Evolutionary conservation across 2,888 invertebrate genomes (phyloP).

Genomic region (Anthrax anthrax): DNA sequence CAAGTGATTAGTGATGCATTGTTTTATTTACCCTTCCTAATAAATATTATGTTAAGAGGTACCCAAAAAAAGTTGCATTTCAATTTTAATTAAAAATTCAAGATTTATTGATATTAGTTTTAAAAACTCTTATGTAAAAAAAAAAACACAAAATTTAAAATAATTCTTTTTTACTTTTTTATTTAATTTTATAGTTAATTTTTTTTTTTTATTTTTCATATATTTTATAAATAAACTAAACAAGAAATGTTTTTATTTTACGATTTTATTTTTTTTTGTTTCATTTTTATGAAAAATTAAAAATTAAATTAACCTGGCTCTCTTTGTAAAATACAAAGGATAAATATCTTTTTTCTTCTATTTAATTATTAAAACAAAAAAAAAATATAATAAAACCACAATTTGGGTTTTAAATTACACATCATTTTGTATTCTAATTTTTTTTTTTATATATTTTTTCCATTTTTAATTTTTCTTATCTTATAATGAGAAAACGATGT

Average conservation of each 20-base stretch:
- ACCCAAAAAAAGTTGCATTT: too few relatives aligned
- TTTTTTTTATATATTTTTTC: conserved; percentile 1
- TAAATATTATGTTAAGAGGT: too few relatives aligned
- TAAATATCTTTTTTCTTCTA: neutral
- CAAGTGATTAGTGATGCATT: too few relatives aligned
- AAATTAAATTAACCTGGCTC: conserved; percentile 9
- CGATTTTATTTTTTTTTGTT: conserved; percentile 7
- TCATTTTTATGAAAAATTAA: conserved; percentile 4
- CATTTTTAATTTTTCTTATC: neutral
- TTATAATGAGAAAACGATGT: too few relatives aligned
- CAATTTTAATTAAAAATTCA: too few relatives aligned
- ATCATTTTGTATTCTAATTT: too few relatives aligned
- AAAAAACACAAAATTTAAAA: too few relatives aligned
- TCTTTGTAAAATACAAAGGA: conserved; percentile 13
- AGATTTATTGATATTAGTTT: too few relatives aligned
- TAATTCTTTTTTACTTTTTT: too few relatives aligned
- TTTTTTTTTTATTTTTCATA: neutral
- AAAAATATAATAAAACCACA: conserved; percentile 6
- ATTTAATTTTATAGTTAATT: neutral
- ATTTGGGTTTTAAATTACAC: conserved; percentile 8
- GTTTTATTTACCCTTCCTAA: too few relatives aligned
- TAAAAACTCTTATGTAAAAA: too few relatives aligned
- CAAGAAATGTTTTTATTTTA: conserved; percentile 10
- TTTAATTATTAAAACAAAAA: too few relatives aligned
- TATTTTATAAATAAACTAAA: conserved; percentile 13